phyloP scores from a whole-genome alignment of 2,113 vertebrate species.

The Upupa epops region DNA sequence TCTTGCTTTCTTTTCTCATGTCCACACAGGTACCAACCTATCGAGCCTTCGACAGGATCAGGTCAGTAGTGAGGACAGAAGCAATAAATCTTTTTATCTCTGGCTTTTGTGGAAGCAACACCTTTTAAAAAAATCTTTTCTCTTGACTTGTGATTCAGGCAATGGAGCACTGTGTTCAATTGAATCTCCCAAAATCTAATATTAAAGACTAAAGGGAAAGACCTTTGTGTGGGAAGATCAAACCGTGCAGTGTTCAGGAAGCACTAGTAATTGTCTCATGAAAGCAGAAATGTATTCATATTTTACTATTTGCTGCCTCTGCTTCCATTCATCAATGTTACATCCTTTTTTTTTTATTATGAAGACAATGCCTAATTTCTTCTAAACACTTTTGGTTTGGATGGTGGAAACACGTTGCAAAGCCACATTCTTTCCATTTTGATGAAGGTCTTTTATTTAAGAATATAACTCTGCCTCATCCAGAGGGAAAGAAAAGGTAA shows the following conservation, averaged over 20 bases:
- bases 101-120: constrained; percentile 65
- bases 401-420: background rate
- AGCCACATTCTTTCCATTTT: background rate
- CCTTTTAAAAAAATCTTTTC: constrained; percentile 65
- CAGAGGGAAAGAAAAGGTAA: background rate
- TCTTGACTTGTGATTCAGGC: constrained; percentile 66
- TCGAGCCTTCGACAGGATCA: background rate
- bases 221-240: constrained; percentile 55
- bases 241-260: constrained; percentile 46
- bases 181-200: constrained; percentile 67
- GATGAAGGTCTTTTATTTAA: background rate
- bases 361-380: background rate
- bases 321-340: constrained; percentile 21
- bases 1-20: constrained; percentile 10
- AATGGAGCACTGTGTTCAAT: constrained; percentile 53
- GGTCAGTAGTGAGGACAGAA: constrained; percentile 60
- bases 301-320: constrained; percentile 45
- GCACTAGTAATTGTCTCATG: background rate
- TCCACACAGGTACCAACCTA: background rate
- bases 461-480: background rate
- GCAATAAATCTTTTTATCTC: constrained; percentile 69
- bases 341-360: background rate
- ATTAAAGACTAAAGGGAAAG: constrained; percentile 60
- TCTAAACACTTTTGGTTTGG: background rate
- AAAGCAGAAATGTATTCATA: constrained; percentile 34